A percentile compares a stretch with the other conserved stretches of the same genome.
These are phyloP conservation scores for Apamea crenata DNA, from an alignment of 2,888 invertebrate species.

Conservation along the genomic window DNA sequence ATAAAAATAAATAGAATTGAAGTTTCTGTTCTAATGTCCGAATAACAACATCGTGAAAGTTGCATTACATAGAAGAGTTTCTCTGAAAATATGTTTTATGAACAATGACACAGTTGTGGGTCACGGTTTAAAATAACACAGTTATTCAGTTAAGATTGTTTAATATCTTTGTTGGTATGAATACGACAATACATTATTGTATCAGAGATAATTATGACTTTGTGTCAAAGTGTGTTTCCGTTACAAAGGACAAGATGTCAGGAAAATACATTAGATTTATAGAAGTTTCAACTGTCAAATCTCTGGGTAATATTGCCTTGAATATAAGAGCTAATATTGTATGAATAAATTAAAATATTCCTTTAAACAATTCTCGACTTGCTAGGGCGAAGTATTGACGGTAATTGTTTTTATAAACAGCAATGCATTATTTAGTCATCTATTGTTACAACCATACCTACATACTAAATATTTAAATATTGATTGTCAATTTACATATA, in stretches of 20 bases:
- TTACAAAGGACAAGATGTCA: neutral
- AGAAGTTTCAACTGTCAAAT: neutral
- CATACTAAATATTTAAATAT: conserved; percentile 23
- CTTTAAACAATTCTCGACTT: neutral
- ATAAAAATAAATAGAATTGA: no score
- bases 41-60: neutral
- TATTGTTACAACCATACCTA: conserved; percentile 28
- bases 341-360: neutral
- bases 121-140: conserved; percentile 6
- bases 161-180: conserved; percentile 9
- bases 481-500: conserved; percentile 38
- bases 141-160: neutral
- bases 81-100: neutral
- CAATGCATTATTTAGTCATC: conserved; percentile 4
- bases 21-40: no score
- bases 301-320: neutral
- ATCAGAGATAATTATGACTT: neutral
- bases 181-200: neutral
- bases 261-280: neutral
- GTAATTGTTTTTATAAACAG: neutral
- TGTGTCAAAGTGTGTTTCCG: neutral
- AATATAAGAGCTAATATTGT: neutral
- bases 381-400: neutral
- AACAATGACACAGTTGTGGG: neutral
- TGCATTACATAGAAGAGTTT: neutral